A percentile compares a stretch with the other conserved stretches of the same genome.
Evolutionary conservation across 1,140 invertebrate species (phyloP).

Genomic region (Cephus cinctus): DNA sequence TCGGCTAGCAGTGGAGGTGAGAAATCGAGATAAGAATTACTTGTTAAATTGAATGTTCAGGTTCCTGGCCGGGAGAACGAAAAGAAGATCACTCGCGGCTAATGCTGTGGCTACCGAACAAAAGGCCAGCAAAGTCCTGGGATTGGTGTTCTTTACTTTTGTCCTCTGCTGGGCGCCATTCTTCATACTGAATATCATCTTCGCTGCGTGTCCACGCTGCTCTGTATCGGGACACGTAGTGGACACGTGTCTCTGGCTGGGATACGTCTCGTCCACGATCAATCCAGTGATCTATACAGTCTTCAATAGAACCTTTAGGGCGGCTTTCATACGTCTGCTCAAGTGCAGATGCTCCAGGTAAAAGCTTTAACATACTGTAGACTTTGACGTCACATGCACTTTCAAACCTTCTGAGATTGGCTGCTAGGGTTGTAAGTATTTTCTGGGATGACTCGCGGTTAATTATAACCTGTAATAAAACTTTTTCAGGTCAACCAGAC

Average conservation of each 20-base stretch:
- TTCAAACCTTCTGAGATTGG: too few relatives aligned
- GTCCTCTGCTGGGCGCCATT: slow-evolving; percentile 90
- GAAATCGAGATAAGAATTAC: too few relatives aligned
- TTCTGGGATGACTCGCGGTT: too few relatives aligned
- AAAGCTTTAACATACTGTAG: too few relatives aligned
- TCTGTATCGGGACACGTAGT: slow-evolving; percentile 71
- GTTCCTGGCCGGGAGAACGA: slow-evolving; percentile 66
- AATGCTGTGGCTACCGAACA: slow-evolving; percentile 81
- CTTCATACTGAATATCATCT: slow-evolving; percentile 82
- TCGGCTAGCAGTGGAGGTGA: too few relatives aligned
- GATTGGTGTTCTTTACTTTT: slow-evolving; percentile 87
- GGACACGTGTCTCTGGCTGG: slow-evolving; percentile 80
- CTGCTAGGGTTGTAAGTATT: too few relatives aligned
- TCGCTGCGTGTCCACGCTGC: slow-evolving; percentile 71
- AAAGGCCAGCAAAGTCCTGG: slow-evolving; percentile 81
- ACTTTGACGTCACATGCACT: too few relatives aligned
- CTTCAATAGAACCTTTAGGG: slow-evolving; percentile 84
- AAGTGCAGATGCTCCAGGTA: slow-evolving; percentile 75
- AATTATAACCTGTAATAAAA: too few relatives aligned
- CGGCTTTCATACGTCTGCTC: slow-evolving; percentile 77
- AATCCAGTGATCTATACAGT: slow-evolving; percentile 87
- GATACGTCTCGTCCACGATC: slow-evolving; percentile 85
- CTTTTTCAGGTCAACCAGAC: slow-evolving; percentile 59
- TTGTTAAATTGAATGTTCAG: too few relatives aligned
- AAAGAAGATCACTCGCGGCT: slow-evolving; percentile 66